Conservation (phyloP, 2,113 vertebrate genomes). For the Haemorhous mexicanus region DNA sequence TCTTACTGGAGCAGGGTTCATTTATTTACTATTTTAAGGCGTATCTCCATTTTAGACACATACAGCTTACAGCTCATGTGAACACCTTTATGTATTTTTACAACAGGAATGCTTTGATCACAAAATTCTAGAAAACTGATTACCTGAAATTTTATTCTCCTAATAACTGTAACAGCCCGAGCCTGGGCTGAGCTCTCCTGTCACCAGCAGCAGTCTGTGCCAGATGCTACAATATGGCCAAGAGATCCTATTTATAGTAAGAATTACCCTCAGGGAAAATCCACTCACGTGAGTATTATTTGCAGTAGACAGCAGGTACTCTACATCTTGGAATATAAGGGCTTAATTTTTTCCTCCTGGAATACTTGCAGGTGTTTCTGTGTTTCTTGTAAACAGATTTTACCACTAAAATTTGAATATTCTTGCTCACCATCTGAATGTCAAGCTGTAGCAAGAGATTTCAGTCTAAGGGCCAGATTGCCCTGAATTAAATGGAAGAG, state of each 20-base stretch:
- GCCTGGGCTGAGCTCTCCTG: background rate
- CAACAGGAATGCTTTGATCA: background rate
- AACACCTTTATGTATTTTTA: background rate
- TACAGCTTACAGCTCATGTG: background rate
- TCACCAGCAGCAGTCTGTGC: background rate
- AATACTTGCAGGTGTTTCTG: slow-evolving; percentile 8
- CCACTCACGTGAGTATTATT: slow-evolving; percentile 22
- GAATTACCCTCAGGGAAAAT: slow-evolving; percentile 29
- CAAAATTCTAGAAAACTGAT: background rate
- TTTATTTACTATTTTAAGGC: background rate
- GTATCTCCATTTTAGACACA: background rate
- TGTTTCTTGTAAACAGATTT: background rate
- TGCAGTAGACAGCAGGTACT: background rate
- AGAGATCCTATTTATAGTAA: slow-evolving; percentile 43
- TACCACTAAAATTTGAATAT: background rate
- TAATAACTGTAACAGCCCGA: background rate
- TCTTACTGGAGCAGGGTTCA: background rate
- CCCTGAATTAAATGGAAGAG: background rate
- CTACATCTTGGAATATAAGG: background rate
- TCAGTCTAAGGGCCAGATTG: background rate
- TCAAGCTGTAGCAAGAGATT: background rate
- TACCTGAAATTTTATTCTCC: background rate
- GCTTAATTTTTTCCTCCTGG: background rate
- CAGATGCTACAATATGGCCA: slow-evolving; percentile 29
- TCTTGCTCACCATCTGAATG: background rate